These are phyloP conservation scores for Glandiceps talaboti DNA, from an alignment of 53 echinoderm and acorn worm genomes.

Conservation along the genomic window DNA sequence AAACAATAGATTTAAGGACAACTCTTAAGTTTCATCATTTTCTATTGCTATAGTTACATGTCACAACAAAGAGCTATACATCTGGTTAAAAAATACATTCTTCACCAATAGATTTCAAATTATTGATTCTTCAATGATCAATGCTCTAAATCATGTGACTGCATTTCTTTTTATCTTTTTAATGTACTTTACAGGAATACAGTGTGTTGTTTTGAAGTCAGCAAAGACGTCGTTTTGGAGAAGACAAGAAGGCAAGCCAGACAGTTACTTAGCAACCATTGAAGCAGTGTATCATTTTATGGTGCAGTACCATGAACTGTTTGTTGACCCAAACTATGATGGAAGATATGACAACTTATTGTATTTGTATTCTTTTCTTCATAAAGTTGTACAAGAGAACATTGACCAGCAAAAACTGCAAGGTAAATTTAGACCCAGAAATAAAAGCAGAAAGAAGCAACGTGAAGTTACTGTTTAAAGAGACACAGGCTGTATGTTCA, in stretches of 20 bases:
- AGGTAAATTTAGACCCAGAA: neutral
- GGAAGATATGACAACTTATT: constrained; percentile 80
- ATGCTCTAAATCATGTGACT: neutral
- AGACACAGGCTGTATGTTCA: no score
- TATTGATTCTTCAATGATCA: no score
- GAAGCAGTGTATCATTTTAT: constrained; percentile 95
- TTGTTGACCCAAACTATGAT: constrained; percentile 16
- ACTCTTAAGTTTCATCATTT: no score
- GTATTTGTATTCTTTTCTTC: constrained; percentile 81
- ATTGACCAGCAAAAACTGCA: constrained; percentile 5
- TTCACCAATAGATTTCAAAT: no score
- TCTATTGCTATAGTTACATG: no score
- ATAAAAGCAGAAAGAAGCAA: neutral
- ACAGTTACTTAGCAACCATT: constrained; percentile 78
- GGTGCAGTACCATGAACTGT: constrained; percentile 36
- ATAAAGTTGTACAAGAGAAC: constrained; percentile 43
- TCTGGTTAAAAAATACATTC: no score
- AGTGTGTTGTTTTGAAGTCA: constrained; percentile 45
- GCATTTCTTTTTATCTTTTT: neutral
- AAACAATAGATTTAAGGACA: no score
- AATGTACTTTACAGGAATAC: constrained; percentile 31
- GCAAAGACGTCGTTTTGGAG: constrained; percentile 76
- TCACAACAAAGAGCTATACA: no score
- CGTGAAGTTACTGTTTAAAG: no score
- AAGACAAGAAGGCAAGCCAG: constrained; percentile 44